Evolutionary conservation across 2,888 invertebrate genomes (phyloP), one percentile per base, ranked within the genome.

Genomic region (Eristalinus aeneus): DNA sequence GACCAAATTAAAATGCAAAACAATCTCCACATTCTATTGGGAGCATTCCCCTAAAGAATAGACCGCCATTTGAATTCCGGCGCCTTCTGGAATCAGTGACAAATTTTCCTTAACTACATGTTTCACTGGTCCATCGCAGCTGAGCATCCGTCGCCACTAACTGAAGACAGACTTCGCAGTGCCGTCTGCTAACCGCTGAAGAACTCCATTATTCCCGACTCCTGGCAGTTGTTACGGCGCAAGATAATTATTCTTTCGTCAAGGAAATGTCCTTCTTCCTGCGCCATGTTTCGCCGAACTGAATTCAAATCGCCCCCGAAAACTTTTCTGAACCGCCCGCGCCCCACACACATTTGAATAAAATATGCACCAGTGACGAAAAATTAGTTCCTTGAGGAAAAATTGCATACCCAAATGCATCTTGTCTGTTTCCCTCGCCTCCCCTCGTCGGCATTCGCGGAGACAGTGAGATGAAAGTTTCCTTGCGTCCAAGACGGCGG

Each of bases 291-390:
- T 27, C 68, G 31, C 16, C 16, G 53, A 16, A 53, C 67, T 31
- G 83, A 83, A 83, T 81, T 85, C 76, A 69, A 79, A 72, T 65
- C 61, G 76, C 72, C 73, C 27, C 27, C 27, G 5, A 69, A 82
- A 86, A 86, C 86, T 86, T 86, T 86, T 53, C 39, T 27, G 4
- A 10, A 2, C 27, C 54, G 39, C 11, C 16, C 16, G 58, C 36
- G 3, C n/a, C 36, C 3, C 36, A 12, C 10, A 12, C 64, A 46
- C 72, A 86, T 86, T 86, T 86, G 77, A 86, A 86, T 86, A 86
- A 86, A 86, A 86, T 86, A 86, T 86, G 77, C 86, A 64, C 68
- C 74, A 86, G 71, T 82, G 82, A 82, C 60, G 46, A 82, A 82
- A 81, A 82, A 82, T 86, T 74, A 82, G 86, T 86, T 86, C 77